These are phyloP conservation scores for Lucilia sericata DNA, from an alignment of 1,140 invertebrate genomes.

Conservation along the genomic window DNA sequence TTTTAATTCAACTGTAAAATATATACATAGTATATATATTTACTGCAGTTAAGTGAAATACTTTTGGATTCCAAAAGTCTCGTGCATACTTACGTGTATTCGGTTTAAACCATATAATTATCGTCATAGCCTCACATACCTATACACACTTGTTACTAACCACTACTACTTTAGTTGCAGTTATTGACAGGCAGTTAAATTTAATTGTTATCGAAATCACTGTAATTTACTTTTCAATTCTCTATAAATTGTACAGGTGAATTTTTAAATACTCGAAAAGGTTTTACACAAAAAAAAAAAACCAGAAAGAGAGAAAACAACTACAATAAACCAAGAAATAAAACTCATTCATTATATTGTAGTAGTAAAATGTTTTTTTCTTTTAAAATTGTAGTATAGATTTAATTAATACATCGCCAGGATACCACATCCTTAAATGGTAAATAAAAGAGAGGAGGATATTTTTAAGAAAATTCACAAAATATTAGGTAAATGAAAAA, in stretches of 20 bases:
- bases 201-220: slow-evolving; percentile 26
- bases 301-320: neutral
- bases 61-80: neutral
- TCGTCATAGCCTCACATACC: neutral
- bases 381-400: neutral
- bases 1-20: neutral
- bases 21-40: neutral
- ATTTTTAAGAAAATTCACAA: neutral
- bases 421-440: slow-evolving; percentile 1
- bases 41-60: neutral
- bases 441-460: neutral
- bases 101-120: neutral
- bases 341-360: neutral
- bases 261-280: neutral
- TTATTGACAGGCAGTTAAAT: slow-evolving; percentile 24
- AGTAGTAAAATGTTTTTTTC: neutral
- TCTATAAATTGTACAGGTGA: slow-evolving; percentile 11
- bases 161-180: neutral
- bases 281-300: neutral
- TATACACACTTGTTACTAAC: neutral
- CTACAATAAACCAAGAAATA: neutral
- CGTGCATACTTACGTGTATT: too few relatives aligned
- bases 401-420: slow-evolving; percentile 21
- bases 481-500: too few relatives aligned
- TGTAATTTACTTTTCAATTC: slow-evolving; percentile 17